phyloP scores from a whole-genome alignment of 2,888 invertebrate genomes.

The Lasius fuliginosus region DNA sequence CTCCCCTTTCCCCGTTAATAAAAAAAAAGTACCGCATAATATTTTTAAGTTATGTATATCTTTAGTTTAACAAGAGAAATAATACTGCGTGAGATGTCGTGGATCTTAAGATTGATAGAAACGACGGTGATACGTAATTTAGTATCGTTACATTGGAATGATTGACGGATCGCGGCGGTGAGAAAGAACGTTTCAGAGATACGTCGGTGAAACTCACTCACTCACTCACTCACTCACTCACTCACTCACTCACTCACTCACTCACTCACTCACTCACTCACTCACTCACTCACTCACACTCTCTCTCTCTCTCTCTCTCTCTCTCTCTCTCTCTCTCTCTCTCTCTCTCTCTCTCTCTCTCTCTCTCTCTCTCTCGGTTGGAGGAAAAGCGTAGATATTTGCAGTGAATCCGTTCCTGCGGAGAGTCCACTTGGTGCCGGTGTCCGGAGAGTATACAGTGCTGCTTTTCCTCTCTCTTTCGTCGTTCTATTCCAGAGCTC shows the following conservation, averaged over 20 bases:
- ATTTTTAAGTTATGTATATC: neutral
- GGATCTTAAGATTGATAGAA: neutral
- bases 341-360: too few species aligned
- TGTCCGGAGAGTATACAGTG: slow-evolving; percentile 67
- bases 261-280: too few species aligned
- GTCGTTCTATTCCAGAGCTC: slow-evolving; percentile 75
- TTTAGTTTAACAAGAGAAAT: neutral
- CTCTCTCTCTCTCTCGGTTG: neutral
- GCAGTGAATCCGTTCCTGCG: slow-evolving; percentile 69
- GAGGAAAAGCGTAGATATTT: slow-evolving; percentile 49
- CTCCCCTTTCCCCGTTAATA: neutral
- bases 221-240: too few species aligned
- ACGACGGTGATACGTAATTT: neutral
- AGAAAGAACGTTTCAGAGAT: neutral
- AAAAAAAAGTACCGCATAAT: neutral
- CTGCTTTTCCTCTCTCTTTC: slow-evolving; percentile 56
- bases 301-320: too few species aligned
- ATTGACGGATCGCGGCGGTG: neutral
- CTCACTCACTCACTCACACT: too few species aligned
- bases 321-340: too few species aligned
- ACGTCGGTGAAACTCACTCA: neutral
- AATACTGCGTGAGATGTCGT: neutral
- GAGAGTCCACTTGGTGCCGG: slow-evolving; percentile 65
- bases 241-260: too few species aligned
- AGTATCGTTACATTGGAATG: neutral